Conservation (phyloP, 1,140 invertebrate genomes). For the Tetragnatha versicolor region DNA sequence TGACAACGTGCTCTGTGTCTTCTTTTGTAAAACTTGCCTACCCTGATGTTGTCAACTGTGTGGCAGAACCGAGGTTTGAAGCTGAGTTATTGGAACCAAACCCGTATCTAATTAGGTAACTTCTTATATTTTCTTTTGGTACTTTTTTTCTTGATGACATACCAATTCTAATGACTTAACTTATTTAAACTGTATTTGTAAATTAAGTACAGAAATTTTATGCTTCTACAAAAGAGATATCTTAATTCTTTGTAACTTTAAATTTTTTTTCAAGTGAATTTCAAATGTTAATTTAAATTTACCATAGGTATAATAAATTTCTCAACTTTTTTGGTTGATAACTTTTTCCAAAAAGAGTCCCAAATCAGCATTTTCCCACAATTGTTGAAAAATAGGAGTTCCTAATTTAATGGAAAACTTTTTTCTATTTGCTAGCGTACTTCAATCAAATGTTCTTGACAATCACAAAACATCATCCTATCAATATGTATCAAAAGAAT, state of each 20-base stretch:
- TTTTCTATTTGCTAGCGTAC: too few relatives aligned
- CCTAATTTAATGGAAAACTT: too few relatives aligned
- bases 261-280: background rate
- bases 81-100: slow-evolving; percentile 10
- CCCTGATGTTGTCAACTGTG: slow-evolving; percentile 72
- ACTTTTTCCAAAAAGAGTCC: too few relatives aligned
- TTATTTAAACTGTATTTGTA: background rate
- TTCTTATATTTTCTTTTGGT: background rate
- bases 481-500: too few relatives aligned
- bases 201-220: background rate
- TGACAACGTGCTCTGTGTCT: slow-evolving; percentile 69
- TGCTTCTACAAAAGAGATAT: background rate
- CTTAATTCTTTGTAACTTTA: background rate
- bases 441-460: too few relatives aligned
- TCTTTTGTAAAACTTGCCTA: slow-evolving; percentile 79
- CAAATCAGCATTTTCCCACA: too few relatives aligned
- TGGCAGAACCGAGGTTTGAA: background rate
- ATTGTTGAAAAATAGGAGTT: too few relatives aligned
- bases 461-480: too few relatives aligned
- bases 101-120: slow-evolving; percentile 23
- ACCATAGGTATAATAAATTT: slow-evolving; percentile 40
- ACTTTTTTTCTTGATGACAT: background rate
- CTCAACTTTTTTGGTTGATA: background rate
- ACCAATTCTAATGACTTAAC: background rate
- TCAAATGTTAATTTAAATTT: background rate